These are phyloP conservation scores for Oreochromis mossambicus DNA, from an alignment of 2,797 vertebrate genomes.

Conservation along the genomic window DNA sequence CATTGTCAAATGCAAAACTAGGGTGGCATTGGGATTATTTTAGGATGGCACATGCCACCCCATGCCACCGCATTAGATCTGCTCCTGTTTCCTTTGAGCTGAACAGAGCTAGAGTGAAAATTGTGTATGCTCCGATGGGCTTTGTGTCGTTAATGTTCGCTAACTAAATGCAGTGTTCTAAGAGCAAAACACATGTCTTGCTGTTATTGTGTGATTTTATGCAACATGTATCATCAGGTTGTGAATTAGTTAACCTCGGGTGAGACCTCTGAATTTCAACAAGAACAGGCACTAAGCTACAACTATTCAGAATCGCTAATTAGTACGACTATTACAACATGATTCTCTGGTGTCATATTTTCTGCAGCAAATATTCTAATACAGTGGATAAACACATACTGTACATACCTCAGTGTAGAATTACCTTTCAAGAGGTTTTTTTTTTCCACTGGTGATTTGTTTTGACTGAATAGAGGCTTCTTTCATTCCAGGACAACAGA, in stretches of 20 bases:
- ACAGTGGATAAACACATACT: slow-evolving; percentile 7
- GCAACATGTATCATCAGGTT: neutral
- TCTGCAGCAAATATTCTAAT: slow-evolving; percentile 43
- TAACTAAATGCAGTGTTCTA: neutral
- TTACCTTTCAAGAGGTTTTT: slow-evolving; percentile 14
- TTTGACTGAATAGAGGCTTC: slow-evolving; percentile 36
- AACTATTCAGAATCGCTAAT: slow-evolving; percentile 8
- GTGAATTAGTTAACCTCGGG: neutral
- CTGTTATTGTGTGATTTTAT: neutral
- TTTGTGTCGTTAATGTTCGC: neutral
- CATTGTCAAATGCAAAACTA: neutral
- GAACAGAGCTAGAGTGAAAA: neutral
- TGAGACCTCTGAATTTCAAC: slow-evolving; percentile 9
- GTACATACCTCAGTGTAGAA: neutral
- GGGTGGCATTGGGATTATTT: neutral
- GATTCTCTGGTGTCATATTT: slow-evolving; percentile 46
- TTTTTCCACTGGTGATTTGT: slow-evolving; percentile 19
- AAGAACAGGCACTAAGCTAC: neutral
- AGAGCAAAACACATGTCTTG: neutral
- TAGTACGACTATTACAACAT: slow-evolving; percentile 20
- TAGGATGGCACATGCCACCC: neutral
- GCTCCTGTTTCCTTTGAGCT: neutral
- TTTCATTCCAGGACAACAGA: slow-evolving; percentile 49
- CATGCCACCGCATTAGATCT: neutral
- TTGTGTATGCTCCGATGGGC: neutral